Evolutionary conservation across 2,888 invertebrate genomes (phyloP), one percentile per base, ranked within the genome.

Genomic region (Nymphalis urticae): DNA sequence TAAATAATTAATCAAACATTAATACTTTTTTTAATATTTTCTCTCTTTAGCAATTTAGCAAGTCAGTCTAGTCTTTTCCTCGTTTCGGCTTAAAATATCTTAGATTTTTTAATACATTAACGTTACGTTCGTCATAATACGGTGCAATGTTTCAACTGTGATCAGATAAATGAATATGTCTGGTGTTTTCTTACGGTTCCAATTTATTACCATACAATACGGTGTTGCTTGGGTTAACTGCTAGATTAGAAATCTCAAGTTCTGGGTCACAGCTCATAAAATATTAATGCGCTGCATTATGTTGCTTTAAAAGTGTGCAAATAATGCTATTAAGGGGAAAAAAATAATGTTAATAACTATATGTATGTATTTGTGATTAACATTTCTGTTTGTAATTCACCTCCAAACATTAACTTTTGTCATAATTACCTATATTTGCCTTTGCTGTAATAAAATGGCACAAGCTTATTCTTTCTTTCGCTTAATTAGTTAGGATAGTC

Each of bases 221-320:
- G 62, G 24, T 17, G 65, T 61, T 54, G 71, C 62, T 66, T 60
- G 68, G 48, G 56, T 69, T 69, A 66, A 69, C 58, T 69, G 68
- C 67, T 65, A 65, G 64, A 65, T 70, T 72, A 72, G 72, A 72
- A 72, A 72, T 70, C 65, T 58, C 63, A 72, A 70, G 70, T 68
- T 65, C 63, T 70, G 54, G 72, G 70, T 63, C 62, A 63, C 24
- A 54, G 51, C 62, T 65, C 68, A 62, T 71, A 68, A 64, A 68
- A 66, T 71, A 68, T 71, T 71, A 59, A 68, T 68, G 59, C 21
- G 62, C 64, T 48, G 59, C 62, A 60, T 65, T 60, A 68, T 48
- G 27, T 50, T 42, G 54, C 36, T 48, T 51, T 62, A 42, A 64
- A 61, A 58, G 10, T 10, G 21, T 42, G 2, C 36, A 19, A 58